Conservation (phyloP, 2,797 vertebrate species). For the Urocyon cinereoargenteus region DNA sequence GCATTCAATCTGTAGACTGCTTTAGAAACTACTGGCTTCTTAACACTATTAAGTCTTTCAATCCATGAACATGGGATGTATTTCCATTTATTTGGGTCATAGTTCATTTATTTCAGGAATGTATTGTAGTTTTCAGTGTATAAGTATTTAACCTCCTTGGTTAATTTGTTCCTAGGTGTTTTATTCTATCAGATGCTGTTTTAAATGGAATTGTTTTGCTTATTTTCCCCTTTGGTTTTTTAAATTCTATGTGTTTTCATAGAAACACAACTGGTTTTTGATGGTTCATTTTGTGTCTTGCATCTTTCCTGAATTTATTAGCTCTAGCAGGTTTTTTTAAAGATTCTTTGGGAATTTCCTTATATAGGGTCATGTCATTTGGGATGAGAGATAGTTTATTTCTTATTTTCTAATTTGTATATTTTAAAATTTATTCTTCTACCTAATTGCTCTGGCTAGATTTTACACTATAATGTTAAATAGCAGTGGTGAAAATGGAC, state of each 20-base stretch:
- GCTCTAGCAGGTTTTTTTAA: not conserved
- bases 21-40: not conserved
- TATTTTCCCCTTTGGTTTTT: not conserved
- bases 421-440: not conserved
- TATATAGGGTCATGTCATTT: not conserved
- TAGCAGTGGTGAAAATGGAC: not conserved
- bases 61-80: not conserved
- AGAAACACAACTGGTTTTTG: not conserved
- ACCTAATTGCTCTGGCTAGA: not conserved
- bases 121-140: not conserved
- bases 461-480: not conserved
- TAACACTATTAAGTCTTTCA: not conserved
- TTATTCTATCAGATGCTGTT: not conserved
- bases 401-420: not conserved
- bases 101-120: constrained; percentile 12
- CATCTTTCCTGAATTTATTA: not conserved
- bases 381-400: not conserved
- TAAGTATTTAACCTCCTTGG: not conserved
- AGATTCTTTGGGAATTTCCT: not conserved
- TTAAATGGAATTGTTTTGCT: not conserved
- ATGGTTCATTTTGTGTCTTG: not conserved
- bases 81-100: not conserved
- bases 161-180: not conserved
- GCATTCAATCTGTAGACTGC: not conserved
- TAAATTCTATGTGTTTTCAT: too few species aligned